Evolutionary conservation across 2,113 vertebrate genomes (phyloP), one percentile per base, ranked within the genome.

Genomic region (Scomber japonicus): DNA sequence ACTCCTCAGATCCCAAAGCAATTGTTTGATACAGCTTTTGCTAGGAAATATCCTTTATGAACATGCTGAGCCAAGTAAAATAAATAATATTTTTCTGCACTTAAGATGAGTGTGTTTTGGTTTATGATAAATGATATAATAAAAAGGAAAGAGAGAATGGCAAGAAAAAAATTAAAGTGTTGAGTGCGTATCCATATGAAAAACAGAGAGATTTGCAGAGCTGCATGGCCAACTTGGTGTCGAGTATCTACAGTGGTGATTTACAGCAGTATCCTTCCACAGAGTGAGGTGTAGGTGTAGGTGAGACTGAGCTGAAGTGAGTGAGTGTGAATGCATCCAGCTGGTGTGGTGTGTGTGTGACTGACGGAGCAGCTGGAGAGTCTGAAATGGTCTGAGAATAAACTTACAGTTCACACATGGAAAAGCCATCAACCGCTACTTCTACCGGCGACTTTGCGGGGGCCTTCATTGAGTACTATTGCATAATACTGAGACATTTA

Each of bases 381-480:
- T 66, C 71, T 66, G 27, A 75, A 56, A 80, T 70, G 79, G 46
- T 82, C 75, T 50, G 69, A 83, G 78, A 53, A 16, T 90, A 80
- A 89, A 90, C 85, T 87, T 80, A 72, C 50, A 54, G 71, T 69
- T 74, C 63, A 88, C 85, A 91, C 64, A 75, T 93, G 92, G 76
- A 72, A 61, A 89, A 91, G 49, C 66, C 78, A 91, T 94, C 89
- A 84, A 64, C 15, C 62, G 14, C 56, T 16, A 49, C 65, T 56
- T 73, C 48, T 46, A 55, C 57, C 16, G 3, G 65, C 31, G 31
- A 61, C 70, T 72, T 67, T 72, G 71, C 10, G 21, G 84, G 71
- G 75, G 78, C 61, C 63, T 72, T 80, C 56, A 66, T 78, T 59
- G 54, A 65, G 45, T 74, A 27, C 19, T 5, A 24, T 76, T 78